Evolutionary conservation across 2,888 invertebrate genomes (phyloP), one percentile per base, ranked within the genome.

Genomic region (Pimpla rufipes): DNA sequence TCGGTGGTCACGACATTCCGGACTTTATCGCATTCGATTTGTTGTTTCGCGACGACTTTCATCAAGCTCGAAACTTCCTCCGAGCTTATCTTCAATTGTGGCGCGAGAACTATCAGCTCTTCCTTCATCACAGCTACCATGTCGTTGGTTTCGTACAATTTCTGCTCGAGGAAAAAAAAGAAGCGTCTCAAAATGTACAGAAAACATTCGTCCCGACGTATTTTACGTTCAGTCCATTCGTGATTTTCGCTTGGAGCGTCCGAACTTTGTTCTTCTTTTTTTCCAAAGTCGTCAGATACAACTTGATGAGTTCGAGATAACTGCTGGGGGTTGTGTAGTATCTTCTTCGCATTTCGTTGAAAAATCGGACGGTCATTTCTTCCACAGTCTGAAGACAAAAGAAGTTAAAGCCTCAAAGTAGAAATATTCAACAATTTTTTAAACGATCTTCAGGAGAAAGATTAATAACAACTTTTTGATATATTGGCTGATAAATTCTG

Each of bases 291-390:
- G 93, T 93, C 71, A 96, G 94, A 91, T 98, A 98, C 0, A 98
- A 94, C 90, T 97, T 98, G 40, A 98, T 94, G 45, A 98, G 94
- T 90, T 98, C 98, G 85, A 98, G 94, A 91, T 98, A 98, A 90
- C 97, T 98, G 92, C 98, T 98, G 0, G 98, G 98, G 0, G 98
- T 98, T 2, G 98, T 98, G 92, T 98, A 98, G 93, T 97, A 98
- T 89, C 96, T 96, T 0, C 98, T 94, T 85, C 97, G 95, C 96
- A 97, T 96, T 94, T 98, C 98, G 55, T 95, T 94, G 92, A 96
- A 98, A 90, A 97, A 96, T 55, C 95, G 94, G 16, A 95, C 95
- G 0, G 98, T 97, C 95, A 96, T 97, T 29, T 94, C 93, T 90
- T 97, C 97, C 0, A 98, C 98, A 87, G 97, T 97, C 96, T 97